Percentiles rank a stretch among this genome's conserved stretches.
These are phyloP conservation scores for Dinoponera quadriceps DNA, from an alignment of 1,140 invertebrate genomes.

Conservation along the genomic window DNA sequence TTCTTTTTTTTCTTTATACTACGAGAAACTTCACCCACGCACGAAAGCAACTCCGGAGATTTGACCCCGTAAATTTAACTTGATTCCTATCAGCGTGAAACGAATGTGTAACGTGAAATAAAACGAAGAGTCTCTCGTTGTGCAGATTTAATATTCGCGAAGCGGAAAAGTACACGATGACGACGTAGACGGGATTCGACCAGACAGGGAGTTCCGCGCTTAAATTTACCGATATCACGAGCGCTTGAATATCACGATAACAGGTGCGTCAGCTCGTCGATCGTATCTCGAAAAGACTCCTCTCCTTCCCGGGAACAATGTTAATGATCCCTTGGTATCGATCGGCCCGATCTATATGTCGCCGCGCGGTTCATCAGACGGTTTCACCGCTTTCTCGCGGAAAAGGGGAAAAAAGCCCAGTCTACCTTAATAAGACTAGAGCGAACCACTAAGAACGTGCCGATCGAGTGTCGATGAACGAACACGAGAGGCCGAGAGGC, in stretches of 20 bases:
- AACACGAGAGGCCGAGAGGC: not conserved
- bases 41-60: not conserved
- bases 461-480: not conserved
- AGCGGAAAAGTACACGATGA: conserved; percentile 3
- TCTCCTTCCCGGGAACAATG: not conserved
- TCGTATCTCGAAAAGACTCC: not conserved
- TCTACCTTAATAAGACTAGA: not conserved
- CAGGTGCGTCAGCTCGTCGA: not conserved
- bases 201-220: not conserved
- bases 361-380: not conserved
- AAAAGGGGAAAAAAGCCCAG: not conserved
- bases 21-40: not conserved
- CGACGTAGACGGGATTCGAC: too few species aligned
- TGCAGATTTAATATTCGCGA: not conserved
- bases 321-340: conserved; percentile 9
- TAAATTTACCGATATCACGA: not conserved
- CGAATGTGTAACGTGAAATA: not conserved
- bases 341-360: not conserved
- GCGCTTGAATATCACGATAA: not conserved
- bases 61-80: not conserved
- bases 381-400: not conserved
- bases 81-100: not conserved
- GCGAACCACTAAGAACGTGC: too few species aligned
- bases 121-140: not conserved
- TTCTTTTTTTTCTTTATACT: too few species aligned